Evolutionary conservation across 2,888 invertebrate species (phyloP).

Genomic region (Zele albiditarsus): DNA sequence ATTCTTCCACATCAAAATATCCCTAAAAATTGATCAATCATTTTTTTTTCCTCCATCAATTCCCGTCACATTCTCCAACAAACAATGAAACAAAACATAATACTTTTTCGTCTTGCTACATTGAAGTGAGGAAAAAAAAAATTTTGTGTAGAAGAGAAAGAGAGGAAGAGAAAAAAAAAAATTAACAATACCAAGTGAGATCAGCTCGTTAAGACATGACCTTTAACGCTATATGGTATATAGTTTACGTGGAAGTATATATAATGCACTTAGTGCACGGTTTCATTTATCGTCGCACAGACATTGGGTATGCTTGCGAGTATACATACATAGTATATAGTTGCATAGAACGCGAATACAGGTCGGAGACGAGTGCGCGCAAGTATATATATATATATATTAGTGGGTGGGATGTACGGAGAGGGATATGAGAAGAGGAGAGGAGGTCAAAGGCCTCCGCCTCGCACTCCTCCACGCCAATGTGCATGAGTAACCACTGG

Average conservation of each 20-base stretch:
- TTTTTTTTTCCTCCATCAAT: too few relatives aligned
- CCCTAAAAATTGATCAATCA: too few relatives aligned
- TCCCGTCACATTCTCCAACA: too few relatives aligned
- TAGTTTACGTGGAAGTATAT: constrained; percentile 66
- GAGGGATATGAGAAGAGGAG: constrained; percentile 37
- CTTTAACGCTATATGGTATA: constrained; percentile 64
- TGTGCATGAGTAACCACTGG: constrained; percentile 58
- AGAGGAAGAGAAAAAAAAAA: constrained; percentile 21
- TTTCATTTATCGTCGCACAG: constrained; percentile 59
- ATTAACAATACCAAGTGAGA: constrained; percentile 19
- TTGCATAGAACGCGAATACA: constrained; percentile 55
- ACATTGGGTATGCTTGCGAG: constrained; percentile 36
- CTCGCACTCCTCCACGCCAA: constrained; percentile 62
- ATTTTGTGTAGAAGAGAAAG: not conserved
- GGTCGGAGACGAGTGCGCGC: constrained; percentile 54
- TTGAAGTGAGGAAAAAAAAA: not conserved
- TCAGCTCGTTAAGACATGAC: constrained; percentile 69
- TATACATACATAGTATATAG: constrained; percentile 38
- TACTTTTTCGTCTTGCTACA: too few relatives aligned
- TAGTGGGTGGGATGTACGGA: constrained; percentile 16
- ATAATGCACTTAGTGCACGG: constrained; percentile 62
- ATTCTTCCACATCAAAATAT: too few relatives aligned
- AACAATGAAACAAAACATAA: too few relatives aligned
- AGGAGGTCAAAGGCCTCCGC: constrained; percentile 71
- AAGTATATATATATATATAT: not conserved